These are phyloP conservation scores for Tenualosa ilisha DNA, from an alignment of 2,797 vertebrate genomes.

Conservation along the genomic window DNA sequence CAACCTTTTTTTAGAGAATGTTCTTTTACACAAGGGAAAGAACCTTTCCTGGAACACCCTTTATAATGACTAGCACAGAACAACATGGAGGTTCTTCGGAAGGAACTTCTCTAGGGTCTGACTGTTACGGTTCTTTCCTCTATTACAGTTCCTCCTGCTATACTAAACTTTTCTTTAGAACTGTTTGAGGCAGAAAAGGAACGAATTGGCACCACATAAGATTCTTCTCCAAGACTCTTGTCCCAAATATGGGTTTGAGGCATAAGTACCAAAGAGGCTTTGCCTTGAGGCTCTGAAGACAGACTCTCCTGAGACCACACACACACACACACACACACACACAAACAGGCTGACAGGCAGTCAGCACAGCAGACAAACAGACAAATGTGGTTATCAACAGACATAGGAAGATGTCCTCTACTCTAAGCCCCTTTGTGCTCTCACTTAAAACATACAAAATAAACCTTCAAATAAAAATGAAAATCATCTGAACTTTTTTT, in stretches of 20 bases:
- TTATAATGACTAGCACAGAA: neutral
- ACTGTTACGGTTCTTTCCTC: neutral
- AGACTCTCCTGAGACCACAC: neutral
- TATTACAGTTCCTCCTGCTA: neutral
- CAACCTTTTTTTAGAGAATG: neutral
- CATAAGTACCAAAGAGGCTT: neutral
- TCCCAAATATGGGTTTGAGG: neutral
- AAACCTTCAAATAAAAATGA: neutral
- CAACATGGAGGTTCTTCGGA: neutral
- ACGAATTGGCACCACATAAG: constrained; percentile 1
- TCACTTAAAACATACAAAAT: neutral
- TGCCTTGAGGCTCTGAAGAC: constrained; percentile 14
- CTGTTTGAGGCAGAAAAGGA: neutral
- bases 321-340: neutral
- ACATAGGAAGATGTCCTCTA: neutral
- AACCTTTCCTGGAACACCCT: neutral
- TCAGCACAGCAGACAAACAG: neutral
- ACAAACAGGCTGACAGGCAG: neutral
- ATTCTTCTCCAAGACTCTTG: neutral
- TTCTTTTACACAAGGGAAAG: neutral
- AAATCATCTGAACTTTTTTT: neutral
- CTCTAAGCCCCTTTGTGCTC: neutral
- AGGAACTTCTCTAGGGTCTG: neutral
- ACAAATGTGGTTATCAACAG: neutral
- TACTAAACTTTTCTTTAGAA: neutral